phyloP scores from a whole-genome alignment of 2,888 invertebrate genomes.

The Lepidocyrtoides sp. region DNA sequence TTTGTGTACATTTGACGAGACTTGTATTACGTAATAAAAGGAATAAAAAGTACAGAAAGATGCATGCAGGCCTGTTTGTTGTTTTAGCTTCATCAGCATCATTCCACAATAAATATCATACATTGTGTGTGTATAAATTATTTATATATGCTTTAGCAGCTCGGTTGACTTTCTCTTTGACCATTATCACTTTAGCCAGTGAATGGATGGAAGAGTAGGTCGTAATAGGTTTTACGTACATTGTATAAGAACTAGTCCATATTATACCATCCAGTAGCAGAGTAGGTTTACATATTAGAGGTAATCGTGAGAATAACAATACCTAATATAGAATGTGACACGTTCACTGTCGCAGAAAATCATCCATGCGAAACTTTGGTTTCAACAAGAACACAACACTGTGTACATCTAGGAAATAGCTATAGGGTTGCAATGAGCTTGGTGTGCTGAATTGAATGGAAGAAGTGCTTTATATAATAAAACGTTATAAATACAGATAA shows the following conservation, averaged over 20 bases:
- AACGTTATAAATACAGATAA: not conserved
- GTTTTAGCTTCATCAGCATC: not conserved
- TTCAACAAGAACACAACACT: not conserved
- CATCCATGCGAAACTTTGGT: not conserved
- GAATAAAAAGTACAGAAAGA: constrained; percentile 18
- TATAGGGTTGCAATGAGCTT: not conserved
- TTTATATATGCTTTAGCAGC: not conserved
- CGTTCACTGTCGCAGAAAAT: not conserved
- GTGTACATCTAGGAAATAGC: not conserved
- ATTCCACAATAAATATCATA: not conserved
- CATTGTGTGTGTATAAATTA: not conserved
- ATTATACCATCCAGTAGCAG: not conserved
- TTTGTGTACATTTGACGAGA: constrained; percentile 19
- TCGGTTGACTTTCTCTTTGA: not conserved
- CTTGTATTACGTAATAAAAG: constrained; percentile 22
- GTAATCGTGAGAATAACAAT: not conserved
- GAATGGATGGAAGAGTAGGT: not conserved
- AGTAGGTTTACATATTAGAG: not conserved
- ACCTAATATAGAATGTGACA: constrained; percentile 4
- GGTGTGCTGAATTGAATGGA: not conserved
- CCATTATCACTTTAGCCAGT: not conserved
- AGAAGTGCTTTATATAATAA: not conserved
- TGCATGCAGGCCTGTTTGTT: not conserved
- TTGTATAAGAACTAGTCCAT: not conserved
- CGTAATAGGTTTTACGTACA: not conserved